Percentiles rank a stretch among this genome's conserved stretches.
phyloP scores from a whole-genome alignment of 2,888 invertebrate genomes.

The Apodemia zela region DNA sequence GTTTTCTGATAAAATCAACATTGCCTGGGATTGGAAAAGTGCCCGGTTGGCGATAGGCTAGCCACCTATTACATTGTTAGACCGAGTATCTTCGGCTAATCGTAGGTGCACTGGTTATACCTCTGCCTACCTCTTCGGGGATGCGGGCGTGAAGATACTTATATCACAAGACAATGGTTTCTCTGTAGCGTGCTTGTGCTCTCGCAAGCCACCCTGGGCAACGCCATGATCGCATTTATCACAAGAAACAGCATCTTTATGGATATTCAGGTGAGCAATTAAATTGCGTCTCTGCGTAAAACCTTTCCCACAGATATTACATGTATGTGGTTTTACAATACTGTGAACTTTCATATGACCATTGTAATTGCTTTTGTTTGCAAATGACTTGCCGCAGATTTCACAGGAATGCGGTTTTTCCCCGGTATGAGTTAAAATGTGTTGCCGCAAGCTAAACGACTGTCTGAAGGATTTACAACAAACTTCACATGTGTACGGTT shows the following conservation, averaged over 20 bases:
- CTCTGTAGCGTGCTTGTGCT: neutral
- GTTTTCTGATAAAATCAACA: no score
- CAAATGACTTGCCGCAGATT: neutral
- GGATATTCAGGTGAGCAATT: neutral
- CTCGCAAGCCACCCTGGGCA: no score
- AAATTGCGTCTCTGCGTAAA: neutral
- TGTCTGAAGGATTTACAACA: neutral
- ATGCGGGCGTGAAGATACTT: no score
- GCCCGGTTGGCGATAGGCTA: no score
- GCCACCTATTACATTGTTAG: no score
- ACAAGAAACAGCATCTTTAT: neutral
- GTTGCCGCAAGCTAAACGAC: neutral
- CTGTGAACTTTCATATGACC: neutral
- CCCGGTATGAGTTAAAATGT: neutral
- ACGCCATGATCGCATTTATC: neutral
- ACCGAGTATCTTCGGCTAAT: no score
- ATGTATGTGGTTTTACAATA: neutral
- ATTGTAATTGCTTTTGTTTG: neutral
- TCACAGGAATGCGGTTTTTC: conserved; percentile 3
- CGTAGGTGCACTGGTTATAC: no score
- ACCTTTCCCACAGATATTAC: neutral
- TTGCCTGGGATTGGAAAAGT: no score
- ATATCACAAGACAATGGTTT: conserved; percentile 9
- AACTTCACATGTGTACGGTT: neutral
- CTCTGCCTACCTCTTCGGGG: no score